Base-by-base conservation (phyloP, 1,140 invertebrate species). In the Aphis gossypii region DNA sequence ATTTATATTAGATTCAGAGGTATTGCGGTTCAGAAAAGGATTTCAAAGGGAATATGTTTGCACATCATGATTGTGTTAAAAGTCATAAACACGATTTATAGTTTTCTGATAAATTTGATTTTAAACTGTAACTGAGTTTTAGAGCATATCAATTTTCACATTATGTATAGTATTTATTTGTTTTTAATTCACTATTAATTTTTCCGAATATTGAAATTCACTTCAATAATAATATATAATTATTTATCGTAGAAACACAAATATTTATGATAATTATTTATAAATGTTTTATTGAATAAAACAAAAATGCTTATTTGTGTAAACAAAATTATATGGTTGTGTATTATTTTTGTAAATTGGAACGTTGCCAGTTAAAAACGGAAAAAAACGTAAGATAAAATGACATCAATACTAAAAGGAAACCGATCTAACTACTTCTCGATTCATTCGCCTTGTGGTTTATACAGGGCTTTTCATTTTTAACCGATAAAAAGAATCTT, bases 21-120 rank as follows among this genome's bases (percentile, higher is more conserved):
- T 60, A 4, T 38, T 90, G 51, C 14, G 35, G 38, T 25, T 6
- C 11, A 25, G 35, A 14, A 56, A 90, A 54, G 14, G 51, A 54
- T 89, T 54, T 89, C n/a, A 89, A 89, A 89, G 25, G n/a, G 23
- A 89, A 51, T 54, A 89, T 89, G 7, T 23, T 46, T 89, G 30
- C 9, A 23, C 20, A 54, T 38, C 41, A 54, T 54, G 48, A 23
- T 35, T 54, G n/a, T 25, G 2, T 23, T 51, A 11, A 54, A 89
- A 89, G 48, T 89, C 46, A 11, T 54, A 54, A 89, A 54, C 48
- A 35, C n/a, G 9, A 11, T 54, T 89, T 14, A 38, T 20, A 54
- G 6, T 54, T 38, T 89, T 54, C n/a, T 25, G 23, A 84, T 41
- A 84, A 35, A 48, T 48, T 87, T n/a, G 7, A 35, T 87, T 87